Evolutionary conservation across 2,888 invertebrate species (phyloP).

Genomic region (Alentia gelatinosa): DNA sequence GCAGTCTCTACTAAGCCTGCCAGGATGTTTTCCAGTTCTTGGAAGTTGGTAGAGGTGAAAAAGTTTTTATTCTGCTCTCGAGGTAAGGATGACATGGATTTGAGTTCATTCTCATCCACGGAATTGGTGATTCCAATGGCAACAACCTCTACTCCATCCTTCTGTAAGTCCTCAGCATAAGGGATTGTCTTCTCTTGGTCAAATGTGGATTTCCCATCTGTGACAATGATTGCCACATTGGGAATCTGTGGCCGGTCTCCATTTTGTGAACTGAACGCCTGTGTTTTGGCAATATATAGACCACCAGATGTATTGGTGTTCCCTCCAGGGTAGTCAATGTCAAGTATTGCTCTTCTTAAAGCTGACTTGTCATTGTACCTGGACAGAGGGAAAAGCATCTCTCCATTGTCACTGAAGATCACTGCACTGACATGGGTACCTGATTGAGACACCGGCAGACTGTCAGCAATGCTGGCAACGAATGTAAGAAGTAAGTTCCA

Average conservation of each 20-base stretch:
- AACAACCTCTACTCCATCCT: slow-evolving; percentile 1
- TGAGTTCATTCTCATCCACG: background rate
- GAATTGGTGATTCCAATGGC: slow-evolving; percentile 23
- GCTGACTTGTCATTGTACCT: background rate
- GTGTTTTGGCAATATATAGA: background rate
- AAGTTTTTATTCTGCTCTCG: background rate
- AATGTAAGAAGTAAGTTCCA: slow-evolving; percentile 25
- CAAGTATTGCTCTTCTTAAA: background rate
- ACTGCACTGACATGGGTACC: slow-evolving; percentile 22
- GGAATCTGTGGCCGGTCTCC: slow-evolving; percentile 3
- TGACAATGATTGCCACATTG: slow-evolving; percentile 11
- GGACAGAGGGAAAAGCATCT: background rate
- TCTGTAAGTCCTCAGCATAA: background rate
- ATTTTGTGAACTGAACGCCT: background rate
- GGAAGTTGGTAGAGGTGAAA: slow-evolving; percentile 10
- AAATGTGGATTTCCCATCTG: slow-evolving; percentile 37
- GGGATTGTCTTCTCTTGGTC: slow-evolving; percentile 30
- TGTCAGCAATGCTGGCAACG: slow-evolving; percentile 28
- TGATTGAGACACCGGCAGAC: background rate
- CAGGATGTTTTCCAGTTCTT: background rate
- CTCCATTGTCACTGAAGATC: background rate
- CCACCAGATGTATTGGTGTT: slow-evolving; percentile 46
- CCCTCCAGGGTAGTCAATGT: background rate
- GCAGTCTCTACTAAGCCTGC: background rate
- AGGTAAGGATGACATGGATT: slow-evolving; percentile 3